A percentile compares a stretch with the other conserved stretches of the same genome.
phyloP scores from a whole-genome alignment of 2,888 invertebrate species.

The Tyria jacobaeae region DNA sequence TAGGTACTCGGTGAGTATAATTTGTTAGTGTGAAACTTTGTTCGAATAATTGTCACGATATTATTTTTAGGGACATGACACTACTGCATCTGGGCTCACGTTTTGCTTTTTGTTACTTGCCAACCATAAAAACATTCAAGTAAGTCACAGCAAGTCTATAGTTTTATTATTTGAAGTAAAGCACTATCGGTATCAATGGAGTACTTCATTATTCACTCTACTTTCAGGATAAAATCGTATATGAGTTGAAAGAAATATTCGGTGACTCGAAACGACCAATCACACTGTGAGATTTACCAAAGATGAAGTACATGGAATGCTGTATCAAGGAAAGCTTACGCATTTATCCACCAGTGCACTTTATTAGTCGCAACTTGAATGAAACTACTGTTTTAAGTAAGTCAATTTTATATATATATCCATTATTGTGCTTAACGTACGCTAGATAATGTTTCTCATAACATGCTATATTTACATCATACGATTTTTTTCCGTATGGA shows the following conservation, averaged over 20 bases:
- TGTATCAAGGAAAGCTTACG: slow-evolving; percentile 89
- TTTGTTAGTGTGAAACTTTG: no score
- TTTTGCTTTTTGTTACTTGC: slow-evolving; percentile 73
- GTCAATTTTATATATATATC: slow-evolving; percentile 12
- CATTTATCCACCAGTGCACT: slow-evolving; percentile 88
- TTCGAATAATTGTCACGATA: background rate
- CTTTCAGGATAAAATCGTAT: slow-evolving; percentile 45
- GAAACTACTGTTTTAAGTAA: slow-evolving; percentile 83
- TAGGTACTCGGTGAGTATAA: no score
- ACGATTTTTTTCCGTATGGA: no score
- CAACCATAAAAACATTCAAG: slow-evolving; percentile 75
- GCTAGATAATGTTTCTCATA: no score
- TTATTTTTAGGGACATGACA: slow-evolving; percentile 80
- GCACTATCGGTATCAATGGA: no score
- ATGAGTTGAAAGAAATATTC: slow-evolving; percentile 66
- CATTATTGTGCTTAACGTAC: background rate
- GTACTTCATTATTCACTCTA: background rate
- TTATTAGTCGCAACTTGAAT: slow-evolving; percentile 84
- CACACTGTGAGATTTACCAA: slow-evolving; percentile 84
- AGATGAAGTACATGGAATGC: slow-evolving; percentile 89
- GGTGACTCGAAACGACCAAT: slow-evolving; percentile 87
- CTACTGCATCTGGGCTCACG: slow-evolving; percentile 66
- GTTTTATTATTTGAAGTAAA: no score
- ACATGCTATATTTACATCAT: no score
- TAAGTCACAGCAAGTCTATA: slow-evolving; percentile 29